These are phyloP conservation scores for Fopius arisanus DNA, from an alignment of 1,140 invertebrate species.

Conservation along the genomic window DNA sequence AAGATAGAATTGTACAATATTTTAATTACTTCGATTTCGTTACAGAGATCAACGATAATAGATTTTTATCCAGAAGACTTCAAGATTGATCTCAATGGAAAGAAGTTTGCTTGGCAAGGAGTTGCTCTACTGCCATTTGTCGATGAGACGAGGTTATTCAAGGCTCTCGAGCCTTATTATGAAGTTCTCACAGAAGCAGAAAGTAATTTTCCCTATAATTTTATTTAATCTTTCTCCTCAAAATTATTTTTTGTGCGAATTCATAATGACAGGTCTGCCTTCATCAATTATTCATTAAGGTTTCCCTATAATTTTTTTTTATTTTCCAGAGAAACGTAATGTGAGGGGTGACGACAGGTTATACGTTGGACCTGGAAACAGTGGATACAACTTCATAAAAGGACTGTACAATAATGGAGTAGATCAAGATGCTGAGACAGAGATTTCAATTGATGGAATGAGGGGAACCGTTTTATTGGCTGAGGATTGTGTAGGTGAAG, in stretches of 20 bases:
- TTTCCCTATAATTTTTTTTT: conserved; percentile 36
- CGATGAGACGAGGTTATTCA: conserved; percentile 90
- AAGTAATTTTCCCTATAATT: conserved; percentile 63
- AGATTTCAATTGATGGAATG: conserved; percentile 75
- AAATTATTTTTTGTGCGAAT: too few relatives aligned
- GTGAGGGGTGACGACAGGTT: conserved; percentile 80
- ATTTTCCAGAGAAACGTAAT: conserved; percentile 67
- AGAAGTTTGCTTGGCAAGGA: conserved; percentile 99
- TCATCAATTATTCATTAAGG: conserved; percentile 23
- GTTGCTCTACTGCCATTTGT: conserved; percentile 98
- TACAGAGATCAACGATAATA: conserved; percentile 91
- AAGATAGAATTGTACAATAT: conserved; percentile 21
- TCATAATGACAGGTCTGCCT: conserved; percentile 23
- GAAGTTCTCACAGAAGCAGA: conserved; percentile 81
- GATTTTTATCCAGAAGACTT: conserved; percentile 99
- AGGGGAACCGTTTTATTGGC: conserved; percentile 76
- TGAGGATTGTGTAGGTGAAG: conserved; percentile 71
- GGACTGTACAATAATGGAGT: conserved; percentile 72
- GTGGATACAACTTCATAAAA: conserved; percentile 74
- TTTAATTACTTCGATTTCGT: too few relatives aligned
- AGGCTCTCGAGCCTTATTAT: conserved; percentile 85
- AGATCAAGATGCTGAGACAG: conserved; percentile 63
- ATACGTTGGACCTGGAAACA: conserved; percentile 78
- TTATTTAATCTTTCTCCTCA: background rate
- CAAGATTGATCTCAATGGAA: conserved; percentile 98